Conservation (phyloP, 1,140 invertebrate species). For the Drosophila baimaii region DNA sequence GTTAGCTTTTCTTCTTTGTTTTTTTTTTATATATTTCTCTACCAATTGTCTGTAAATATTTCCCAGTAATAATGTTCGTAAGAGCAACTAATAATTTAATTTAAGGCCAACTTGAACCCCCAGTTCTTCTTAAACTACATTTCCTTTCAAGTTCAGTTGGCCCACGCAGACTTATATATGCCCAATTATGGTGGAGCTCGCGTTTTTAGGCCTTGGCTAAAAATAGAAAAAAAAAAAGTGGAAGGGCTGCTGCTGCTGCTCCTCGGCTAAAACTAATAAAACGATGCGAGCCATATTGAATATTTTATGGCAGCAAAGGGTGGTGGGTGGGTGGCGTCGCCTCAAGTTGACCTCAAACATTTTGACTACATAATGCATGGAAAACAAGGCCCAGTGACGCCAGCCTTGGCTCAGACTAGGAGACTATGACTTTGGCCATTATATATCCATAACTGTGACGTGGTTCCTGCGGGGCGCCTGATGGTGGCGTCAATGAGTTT, state of each 20-base stretch:
- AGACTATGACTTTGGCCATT: slow-evolving; percentile 16
- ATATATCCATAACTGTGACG: slow-evolving; percentile 34
- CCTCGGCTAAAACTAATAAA: slow-evolving; percentile 51
- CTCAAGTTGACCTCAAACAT: slow-evolving; percentile 60
- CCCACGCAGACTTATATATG: slow-evolving; percentile 33
- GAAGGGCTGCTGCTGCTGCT: not conserved
- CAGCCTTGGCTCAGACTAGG: slow-evolving; percentile 37
- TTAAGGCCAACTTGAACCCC: slow-evolving; percentile 2
- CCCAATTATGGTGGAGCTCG: slow-evolving; percentile 35
- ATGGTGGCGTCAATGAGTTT: slow-evolving; percentile 49
- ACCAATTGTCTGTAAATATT: not conserved
- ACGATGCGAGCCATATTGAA: slow-evolving; percentile 44
- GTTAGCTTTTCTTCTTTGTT: too few relatives aligned
- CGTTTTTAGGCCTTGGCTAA: slow-evolving; percentile 47
- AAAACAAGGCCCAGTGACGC: slow-evolving; percentile 48
- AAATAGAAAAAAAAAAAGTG: slow-evolving; percentile 67
- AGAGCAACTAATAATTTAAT: not conserved
- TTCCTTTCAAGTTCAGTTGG: slow-evolving; percentile 42
- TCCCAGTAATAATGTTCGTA: not conserved
- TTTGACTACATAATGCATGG: slow-evolving; percentile 49
- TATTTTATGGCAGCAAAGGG: slow-evolving; percentile 37
- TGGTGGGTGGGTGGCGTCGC: slow-evolving; percentile 32
- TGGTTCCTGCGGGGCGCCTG: slow-evolving; percentile 10
- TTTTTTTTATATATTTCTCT: not conserved
- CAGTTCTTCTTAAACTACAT: slow-evolving; percentile 1